Evolutionary conservation across 2,113 vertebrate genomes (phyloP).

Genomic region (Dipodomys merriami): DNA sequence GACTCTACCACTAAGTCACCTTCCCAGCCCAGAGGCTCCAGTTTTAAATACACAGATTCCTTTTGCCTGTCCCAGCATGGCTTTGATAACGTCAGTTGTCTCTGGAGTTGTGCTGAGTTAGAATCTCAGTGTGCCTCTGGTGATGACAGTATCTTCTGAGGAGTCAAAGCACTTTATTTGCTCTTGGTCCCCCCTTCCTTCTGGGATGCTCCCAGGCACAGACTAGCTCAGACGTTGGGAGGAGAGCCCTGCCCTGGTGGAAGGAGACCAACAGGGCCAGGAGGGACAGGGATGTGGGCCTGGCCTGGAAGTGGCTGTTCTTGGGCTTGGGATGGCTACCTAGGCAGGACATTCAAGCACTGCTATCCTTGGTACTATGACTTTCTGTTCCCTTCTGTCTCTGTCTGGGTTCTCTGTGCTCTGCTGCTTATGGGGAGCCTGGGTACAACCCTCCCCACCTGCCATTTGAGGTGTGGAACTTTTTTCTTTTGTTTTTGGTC

Average conservation of each 20-base stretch:
- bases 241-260: not conserved
- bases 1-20: too few relatives aligned
- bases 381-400: not conserved
- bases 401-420: not conserved
- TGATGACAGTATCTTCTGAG: rapidly evolving
- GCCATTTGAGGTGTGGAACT: not conserved
- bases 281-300: not conserved
- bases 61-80: too few relatives aligned
- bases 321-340: not conserved
- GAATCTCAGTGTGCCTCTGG: not conserved
- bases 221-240: not conserved
- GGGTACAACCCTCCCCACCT: not conserved
- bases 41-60: not conserved
- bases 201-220: not conserved
- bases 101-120: not conserved
- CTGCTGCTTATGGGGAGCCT: not conserved
- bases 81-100: not conserved
- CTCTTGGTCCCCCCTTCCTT: not conserved
- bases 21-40: not conserved
- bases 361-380: not conserved
- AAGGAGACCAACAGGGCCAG: not conserved
- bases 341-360: not conserved
- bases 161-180: not conserved
- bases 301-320: not conserved
- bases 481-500: too few relatives aligned